These are phyloP conservation scores for Thermophis baileyi DNA, from an alignment of 2,113 vertebrate genomes.

Conservation along the genomic window DNA sequence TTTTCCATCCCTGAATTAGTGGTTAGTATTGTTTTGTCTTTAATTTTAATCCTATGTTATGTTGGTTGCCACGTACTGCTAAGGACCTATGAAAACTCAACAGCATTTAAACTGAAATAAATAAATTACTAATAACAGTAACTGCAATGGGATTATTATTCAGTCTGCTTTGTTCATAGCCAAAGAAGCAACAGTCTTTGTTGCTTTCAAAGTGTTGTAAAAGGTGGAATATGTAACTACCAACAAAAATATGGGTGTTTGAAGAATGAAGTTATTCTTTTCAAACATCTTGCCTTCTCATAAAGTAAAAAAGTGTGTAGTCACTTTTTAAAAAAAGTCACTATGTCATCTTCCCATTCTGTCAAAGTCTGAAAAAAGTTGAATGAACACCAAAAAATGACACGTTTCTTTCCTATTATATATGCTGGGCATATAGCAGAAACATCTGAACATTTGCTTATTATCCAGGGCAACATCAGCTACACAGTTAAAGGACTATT, in stretches of 20 bases:
- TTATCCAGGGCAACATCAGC: background rate
- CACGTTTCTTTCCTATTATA: fast-evolving
- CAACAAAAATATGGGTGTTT: background rate
- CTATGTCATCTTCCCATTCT: constrained; percentile 18
- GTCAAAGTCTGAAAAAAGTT: background rate
- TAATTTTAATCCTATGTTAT: too few relatives aligned
- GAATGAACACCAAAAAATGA: constrained; percentile 6
- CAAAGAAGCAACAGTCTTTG: background rate
- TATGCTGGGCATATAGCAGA: background rate
- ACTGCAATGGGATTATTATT: constrained; percentile 2
- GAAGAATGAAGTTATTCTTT: constrained; percentile 3
- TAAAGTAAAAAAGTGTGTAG: constrained; percentile 6
- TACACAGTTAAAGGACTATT: background rate
- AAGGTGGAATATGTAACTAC: background rate
- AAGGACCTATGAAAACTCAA: too few relatives aligned
- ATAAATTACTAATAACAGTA: background rate
- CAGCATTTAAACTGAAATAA: background rate
- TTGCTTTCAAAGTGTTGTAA: background rate
- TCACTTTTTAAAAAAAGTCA: background rate
- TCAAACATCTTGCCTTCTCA: constrained; percentile 7
- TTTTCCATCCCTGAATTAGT: too few relatives aligned
- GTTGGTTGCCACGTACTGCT: too few relatives aligned
- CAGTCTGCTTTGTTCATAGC: background rate
- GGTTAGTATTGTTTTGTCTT: too few relatives aligned
- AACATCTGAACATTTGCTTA: constrained; percentile 11